phyloP scores from a whole-genome alignment of 2,113 vertebrate species.

The Petaurus breviceps region DNA sequence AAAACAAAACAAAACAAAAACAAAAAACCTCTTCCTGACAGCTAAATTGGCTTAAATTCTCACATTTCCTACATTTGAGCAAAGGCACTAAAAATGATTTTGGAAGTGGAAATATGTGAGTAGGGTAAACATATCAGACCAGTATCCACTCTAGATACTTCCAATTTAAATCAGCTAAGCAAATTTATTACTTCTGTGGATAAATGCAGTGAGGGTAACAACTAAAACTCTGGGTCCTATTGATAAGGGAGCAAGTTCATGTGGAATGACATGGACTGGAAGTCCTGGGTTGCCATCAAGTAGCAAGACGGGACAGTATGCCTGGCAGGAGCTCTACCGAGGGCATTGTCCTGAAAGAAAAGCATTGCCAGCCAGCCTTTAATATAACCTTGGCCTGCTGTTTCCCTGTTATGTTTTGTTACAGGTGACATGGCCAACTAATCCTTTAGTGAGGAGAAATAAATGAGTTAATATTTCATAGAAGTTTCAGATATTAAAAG shows the following conservation, averaged over 20 bases:
- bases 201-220: neutral
- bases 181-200: neutral
- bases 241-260: neutral
- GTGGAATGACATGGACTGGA: neutral
- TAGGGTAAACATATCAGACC: neutral
- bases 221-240: neutral
- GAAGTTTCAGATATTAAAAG: conserved; percentile 4
- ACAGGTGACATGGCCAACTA: neutral
- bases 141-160: neutral
- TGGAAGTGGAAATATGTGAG: neutral
- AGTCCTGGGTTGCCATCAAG: neutral
- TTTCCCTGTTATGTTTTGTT: neutral
- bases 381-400: neutral
- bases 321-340: neutral
- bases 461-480: neutral
- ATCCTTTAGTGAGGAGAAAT: neutral
- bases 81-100: neutral
- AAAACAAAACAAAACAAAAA: neutral
- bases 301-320: neutral
- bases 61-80: neutral
- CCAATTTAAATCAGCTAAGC: neutral
- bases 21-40: neutral
- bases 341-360: neutral
- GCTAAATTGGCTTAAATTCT: neutral
- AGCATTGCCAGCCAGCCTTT: neutral